Conservation (phyloP, 2,113 vertebrate genomes). For the Ailurus styani region DNA sequence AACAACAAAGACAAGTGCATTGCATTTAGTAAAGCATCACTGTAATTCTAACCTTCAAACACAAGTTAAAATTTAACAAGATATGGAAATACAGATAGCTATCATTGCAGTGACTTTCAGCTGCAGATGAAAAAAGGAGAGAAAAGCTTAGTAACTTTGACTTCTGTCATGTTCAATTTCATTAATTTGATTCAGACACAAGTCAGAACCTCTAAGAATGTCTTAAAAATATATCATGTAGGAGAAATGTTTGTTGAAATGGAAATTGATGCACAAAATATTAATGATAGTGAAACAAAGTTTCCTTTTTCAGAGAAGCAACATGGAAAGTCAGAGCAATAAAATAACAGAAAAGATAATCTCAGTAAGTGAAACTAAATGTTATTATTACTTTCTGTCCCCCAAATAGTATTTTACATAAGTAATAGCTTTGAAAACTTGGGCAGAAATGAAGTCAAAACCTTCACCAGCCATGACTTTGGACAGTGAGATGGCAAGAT, state of each 20-base stretch:
- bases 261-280: background rate
- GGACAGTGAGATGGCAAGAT: background rate
- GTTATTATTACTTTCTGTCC: background rate
- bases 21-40: background rate
- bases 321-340: background rate
- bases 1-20: background rate
- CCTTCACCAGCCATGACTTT: background rate
- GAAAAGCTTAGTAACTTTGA: background rate
- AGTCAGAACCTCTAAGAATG: background rate
- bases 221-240: background rate
- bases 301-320: background rate
- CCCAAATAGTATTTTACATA: background rate
- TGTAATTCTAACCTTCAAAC: constrained; percentile 6
- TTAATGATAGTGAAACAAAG: background rate
- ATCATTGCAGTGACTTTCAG: constrained; percentile 17
- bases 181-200: constrained; percentile 5
- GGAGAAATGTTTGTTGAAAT: background rate
- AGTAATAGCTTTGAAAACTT: background rate
- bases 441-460: background rate
- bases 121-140: background rate
- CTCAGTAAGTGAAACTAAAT: background rate
- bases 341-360: background rate
- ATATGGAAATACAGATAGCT: background rate
- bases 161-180: background rate
- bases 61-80: background rate